phyloP scores from a whole-genome alignment of 2,888 invertebrate species.

The Drosophila demipolita region DNA sequence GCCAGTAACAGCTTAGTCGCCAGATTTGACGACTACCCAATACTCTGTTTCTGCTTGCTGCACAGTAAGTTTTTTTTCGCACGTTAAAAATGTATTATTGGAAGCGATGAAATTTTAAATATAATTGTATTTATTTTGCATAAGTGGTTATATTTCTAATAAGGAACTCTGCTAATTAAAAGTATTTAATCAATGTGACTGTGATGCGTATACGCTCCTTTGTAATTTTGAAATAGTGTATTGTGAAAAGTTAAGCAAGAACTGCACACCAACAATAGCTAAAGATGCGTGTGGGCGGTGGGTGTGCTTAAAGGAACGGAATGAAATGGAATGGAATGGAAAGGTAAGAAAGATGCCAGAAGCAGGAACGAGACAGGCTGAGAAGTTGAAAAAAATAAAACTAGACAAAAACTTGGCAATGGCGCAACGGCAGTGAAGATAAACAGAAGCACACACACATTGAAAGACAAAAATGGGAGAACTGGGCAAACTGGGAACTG shows the following conservation, averaged over 20 bases:
- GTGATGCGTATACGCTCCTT: not conserved
- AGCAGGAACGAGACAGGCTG: slow-evolving; percentile 25
- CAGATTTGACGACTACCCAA: not conserved
- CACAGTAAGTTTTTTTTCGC: not conserved
- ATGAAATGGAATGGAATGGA: slow-evolving; percentile 4
- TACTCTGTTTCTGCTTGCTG: not conserved
- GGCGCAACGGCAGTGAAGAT: slow-evolving; percentile 59
- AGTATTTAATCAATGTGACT: not conserved
- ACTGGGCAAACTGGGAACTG: slow-evolving; percentile 24
- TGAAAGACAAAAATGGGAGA: slow-evolving; percentile 10
- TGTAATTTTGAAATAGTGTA: not conserved
- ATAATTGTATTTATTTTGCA: not conserved
- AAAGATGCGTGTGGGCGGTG: slow-evolving; percentile 73
- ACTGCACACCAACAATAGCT: not conserved
- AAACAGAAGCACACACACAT: slow-evolving; percentile 34
- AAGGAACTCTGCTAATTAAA: not conserved
- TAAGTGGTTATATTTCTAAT: not conserved
- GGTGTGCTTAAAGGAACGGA: slow-evolving; percentile 41
- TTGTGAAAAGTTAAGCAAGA: slow-evolving; percentile 6
- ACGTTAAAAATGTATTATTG: not conserved
- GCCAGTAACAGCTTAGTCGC: slow-evolving; percentile 11
- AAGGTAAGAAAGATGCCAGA: slow-evolving; percentile 6
- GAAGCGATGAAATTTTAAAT: not conserved
- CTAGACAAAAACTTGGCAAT: slow-evolving; percentile 77
- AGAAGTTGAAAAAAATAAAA: slow-evolving; percentile 46